Conservation (phyloP, 2,888 invertebrate genomes). For the Euclidia mi region DNA sequence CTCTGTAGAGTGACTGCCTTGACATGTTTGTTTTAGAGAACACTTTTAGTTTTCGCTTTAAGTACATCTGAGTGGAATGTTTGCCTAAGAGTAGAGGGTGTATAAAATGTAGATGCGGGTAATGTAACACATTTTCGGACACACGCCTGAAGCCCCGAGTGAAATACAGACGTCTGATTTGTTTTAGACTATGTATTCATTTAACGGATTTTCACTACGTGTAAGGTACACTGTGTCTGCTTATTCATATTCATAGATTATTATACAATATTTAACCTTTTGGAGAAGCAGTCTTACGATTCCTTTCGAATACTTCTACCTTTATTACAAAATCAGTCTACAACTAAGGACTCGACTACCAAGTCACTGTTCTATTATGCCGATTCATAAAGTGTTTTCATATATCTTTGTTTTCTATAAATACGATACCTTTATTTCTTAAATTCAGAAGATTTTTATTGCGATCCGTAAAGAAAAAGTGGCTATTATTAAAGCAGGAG, state of each 20-base stretch:
- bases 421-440: constrained; percentile 17
- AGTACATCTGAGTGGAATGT: constrained; percentile 16
- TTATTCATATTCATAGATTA: too few species aligned
- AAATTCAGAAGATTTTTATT: constrained; percentile 39
- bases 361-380: constrained; percentile 17
- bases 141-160: too few species aligned
- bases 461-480: constrained; percentile 59
- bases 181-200: too few species aligned
- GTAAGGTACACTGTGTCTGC: too few species aligned
- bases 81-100: constrained; percentile 5
- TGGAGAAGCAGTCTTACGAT: too few species aligned
- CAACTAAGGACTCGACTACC: constrained; percentile 1
- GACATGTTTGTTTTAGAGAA: constrained; percentile 42
- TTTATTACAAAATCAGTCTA: constrained; percentile 12
- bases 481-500: constrained; percentile 72
- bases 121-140: neutral
- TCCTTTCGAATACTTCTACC: neutral
- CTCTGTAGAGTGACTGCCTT: constrained; percentile 49
- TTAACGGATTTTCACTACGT: too few species aligned
- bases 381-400: constrained; percentile 30
- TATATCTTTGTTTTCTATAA: constrained; percentile 21
- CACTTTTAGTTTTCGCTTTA: constrained; percentile 34
- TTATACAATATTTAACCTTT: too few species aligned
- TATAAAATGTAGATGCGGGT: constrained; percentile 3
- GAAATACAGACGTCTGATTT: too few species aligned